A percentile compares a stretch with the other conserved stretches of the same genome.
Conservation (phyloP, 1,140 invertebrate species). For the Ditylenchus dipsaci region DNA sequence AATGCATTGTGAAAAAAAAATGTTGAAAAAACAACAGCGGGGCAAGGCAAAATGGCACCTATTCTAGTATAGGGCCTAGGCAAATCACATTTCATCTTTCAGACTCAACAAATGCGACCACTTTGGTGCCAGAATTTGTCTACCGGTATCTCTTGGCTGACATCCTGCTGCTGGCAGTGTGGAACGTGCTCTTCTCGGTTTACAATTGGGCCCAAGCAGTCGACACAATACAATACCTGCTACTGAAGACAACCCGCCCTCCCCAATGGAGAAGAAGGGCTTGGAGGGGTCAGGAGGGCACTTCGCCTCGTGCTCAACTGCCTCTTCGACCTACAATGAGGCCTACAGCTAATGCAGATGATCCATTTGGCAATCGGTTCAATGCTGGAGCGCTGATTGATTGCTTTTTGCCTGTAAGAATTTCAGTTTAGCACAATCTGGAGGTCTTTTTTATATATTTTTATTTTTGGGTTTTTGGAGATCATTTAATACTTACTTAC, state of each 20-base stretch:
- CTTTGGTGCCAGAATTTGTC: constrained; percentile 17
- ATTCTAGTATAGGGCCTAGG: no score
- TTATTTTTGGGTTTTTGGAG: no score
- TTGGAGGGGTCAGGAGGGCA: constrained; percentile 13
- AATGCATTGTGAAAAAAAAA: no score
- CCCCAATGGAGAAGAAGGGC: background rate
- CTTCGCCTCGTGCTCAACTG: constrained; percentile 11
- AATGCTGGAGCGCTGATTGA: constrained; percentile 17
- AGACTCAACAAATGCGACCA: constrained; percentile 1
- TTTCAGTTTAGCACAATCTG: background rate
- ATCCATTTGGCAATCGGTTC: constrained; percentile 23
- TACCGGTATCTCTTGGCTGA: constrained; percentile 23
- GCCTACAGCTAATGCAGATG: constrained; percentile 8
- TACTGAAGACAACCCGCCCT: background rate
- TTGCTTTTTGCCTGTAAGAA: constrained; percentile 28
- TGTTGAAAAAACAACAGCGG: no score
- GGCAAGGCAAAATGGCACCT: no score
- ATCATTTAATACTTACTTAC: no score
- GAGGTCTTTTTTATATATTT: constrained; percentile 1
- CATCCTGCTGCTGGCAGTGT: constrained; percentile 26
- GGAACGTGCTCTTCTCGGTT: background rate
- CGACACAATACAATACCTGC: background rate
- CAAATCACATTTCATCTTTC: no score
- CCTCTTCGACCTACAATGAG: constrained; percentile 23
- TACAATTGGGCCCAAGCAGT: constrained; percentile 2